phyloP scores from a whole-genome alignment of 92 coral and sea anemone species.

The Metridium senile region DNA sequence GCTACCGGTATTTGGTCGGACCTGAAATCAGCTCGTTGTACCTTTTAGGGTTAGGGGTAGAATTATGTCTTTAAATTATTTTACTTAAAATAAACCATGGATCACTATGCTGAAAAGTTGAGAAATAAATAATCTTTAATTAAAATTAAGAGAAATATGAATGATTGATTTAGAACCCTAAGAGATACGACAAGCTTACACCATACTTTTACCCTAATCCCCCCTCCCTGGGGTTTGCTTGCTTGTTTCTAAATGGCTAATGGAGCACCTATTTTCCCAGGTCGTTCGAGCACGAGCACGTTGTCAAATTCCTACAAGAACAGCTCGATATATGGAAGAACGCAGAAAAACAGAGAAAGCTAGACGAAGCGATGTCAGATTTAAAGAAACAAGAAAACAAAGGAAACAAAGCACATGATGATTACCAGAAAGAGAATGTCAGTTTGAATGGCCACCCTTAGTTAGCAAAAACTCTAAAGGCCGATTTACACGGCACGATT shows the following conservation, averaged over 20 bases:
- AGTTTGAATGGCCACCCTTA: background rate
- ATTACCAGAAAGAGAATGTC: background rate
- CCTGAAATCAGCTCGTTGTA: too few relatives aligned
- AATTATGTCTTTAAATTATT: too few relatives aligned
- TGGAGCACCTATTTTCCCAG: background rate
- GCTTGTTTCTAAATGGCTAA: background rate
- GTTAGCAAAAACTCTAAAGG: too few relatives aligned
- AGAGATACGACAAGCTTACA: too few relatives aligned
- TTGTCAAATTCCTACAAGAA: conserved; percentile 81
- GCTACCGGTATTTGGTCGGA: too few relatives aligned
- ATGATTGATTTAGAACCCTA: too few relatives aligned
- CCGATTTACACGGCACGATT: too few relatives aligned
- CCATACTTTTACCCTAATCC: background rate
- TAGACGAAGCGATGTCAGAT: conserved; percentile 58
- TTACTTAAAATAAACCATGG: too few relatives aligned
- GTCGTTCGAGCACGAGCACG: conserved; percentile 86
- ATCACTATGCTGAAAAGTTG: too few relatives aligned
- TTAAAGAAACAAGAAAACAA: conserved; percentile 8
- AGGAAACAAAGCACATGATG: background rate
- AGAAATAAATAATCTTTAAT: too few relatives aligned
- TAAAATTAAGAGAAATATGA: too few relatives aligned
- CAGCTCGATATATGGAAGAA: conserved; percentile 63
- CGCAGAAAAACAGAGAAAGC: conserved; percentile 64
- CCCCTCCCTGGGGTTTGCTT: background rate
- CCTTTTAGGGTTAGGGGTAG: too few relatives aligned